Percentiles rank a stretch among this genome's conserved stretches.
Evolutionary conservation across 2,888 invertebrate species (phyloP).

Genomic region (Stenichneumon culpator): DNA sequence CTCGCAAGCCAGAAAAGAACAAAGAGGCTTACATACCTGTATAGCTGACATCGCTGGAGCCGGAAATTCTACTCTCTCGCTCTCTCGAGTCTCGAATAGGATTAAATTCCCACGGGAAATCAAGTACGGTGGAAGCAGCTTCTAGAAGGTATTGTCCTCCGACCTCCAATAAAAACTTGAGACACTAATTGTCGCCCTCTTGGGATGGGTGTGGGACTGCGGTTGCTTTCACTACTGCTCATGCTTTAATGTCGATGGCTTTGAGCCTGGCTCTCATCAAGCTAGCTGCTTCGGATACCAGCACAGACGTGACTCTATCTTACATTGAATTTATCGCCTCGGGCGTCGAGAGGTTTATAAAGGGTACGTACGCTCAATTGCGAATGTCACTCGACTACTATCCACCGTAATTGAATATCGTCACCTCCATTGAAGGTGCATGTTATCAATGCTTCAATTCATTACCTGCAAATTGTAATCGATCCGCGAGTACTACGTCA

Average conservation of each 20-base stretch:
- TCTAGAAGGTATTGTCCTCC: conserved; percentile 79
- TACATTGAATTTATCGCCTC: conserved; percentile 35
- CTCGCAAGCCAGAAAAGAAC: conserved; percentile 57
- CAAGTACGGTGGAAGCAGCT: conserved; percentile 75
- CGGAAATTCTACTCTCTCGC: conserved; percentile 47
- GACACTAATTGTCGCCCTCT: conserved; percentile 80
- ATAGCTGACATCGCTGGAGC: conserved; percentile 40
- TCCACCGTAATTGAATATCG: conserved; percentile 22
- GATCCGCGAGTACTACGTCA: not conserved
- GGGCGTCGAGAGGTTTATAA: conserved; percentile 28
- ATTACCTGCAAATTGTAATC: not conserved
- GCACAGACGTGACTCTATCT: conserved; percentile 9
- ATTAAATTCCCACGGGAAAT: conserved; percentile 83
- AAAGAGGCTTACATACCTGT: conserved; percentile 41
- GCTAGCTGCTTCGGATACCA: conserved; percentile 28
- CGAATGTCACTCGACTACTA: conserved; percentile 12
- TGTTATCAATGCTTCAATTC: conserved; percentile 18
- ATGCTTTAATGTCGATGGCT: conserved; percentile 45
- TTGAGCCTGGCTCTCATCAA: conserved; percentile 7
- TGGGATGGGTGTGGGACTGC: conserved; percentile 38
- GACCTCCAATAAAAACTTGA: conserved; percentile 80
- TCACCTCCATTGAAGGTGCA: not conserved
- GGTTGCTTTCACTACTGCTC: conserved; percentile 40
- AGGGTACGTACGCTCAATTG: conserved; percentile 3
- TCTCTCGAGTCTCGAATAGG: conserved; percentile 71